Evolutionary conservation across 2,113 vertebrate species (phyloP).

Genomic region (rabbit (Oryctolagus cuniculus)): DNA sequence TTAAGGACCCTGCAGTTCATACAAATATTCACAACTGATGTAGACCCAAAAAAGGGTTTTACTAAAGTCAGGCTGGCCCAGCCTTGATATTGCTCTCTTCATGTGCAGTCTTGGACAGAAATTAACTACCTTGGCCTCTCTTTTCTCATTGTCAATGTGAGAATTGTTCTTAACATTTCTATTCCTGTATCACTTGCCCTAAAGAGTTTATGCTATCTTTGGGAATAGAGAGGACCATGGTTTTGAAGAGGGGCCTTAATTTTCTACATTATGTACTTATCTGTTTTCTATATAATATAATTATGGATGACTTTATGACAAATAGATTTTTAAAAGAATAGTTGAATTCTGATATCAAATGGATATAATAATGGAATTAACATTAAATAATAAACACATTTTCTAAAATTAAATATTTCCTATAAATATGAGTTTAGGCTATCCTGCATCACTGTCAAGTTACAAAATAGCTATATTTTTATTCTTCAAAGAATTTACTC

Average conservation of each 20-base stretch:
- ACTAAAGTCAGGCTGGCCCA: background rate
- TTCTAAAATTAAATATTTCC: conserved; percentile 28
- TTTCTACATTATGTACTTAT: background rate
- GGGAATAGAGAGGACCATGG: background rate
- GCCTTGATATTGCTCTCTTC: background rate
- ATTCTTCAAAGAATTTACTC: conserved; percentile 20
- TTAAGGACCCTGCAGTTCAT: background rate
- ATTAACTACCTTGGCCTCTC: background rate
- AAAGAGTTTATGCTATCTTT: background rate
- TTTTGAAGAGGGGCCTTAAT: background rate
- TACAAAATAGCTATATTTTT: conserved; percentile 27
- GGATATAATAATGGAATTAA: background rate
- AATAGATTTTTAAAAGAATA: conserved; percentile 32
- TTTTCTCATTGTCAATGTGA: background rate
- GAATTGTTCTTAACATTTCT: background rate
- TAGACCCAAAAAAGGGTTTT: background rate
- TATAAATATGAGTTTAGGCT: background rate
- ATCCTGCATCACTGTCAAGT: background rate
- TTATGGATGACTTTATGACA: conserved; percentile 35
- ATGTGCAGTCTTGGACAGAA: background rate
- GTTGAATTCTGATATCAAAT: background rate
- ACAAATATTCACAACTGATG: background rate
- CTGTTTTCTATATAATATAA: background rate
- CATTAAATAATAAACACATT: background rate
- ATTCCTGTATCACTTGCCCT: background rate